Evolutionary conservation across 2,797 vertebrate genomes (phyloP), one percentile per base, ranked within the genome.

Genomic region (Tachyglossus aculeatus): DNA sequence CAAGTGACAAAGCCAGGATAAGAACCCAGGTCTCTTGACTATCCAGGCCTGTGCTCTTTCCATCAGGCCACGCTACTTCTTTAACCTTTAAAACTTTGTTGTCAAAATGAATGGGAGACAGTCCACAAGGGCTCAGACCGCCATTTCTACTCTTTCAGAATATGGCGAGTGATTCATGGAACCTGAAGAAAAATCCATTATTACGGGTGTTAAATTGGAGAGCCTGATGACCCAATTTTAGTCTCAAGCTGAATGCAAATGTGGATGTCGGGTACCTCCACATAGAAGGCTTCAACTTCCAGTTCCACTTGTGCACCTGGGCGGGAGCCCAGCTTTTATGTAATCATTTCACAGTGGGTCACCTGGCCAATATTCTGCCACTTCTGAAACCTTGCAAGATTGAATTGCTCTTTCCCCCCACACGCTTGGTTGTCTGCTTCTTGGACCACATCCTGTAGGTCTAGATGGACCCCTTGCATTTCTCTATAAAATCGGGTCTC

Each of bases 201-300:
- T 41, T 32, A 52, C 51, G 66, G 27, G 38, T 45, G 29, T n/a
- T 33, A 47, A 34, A 44, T 12, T 7, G 11, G 32, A 44, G 14
- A n/a, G 21, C 15, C 22, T 51, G n/a, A 33, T 36, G 19, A 15
- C 43, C 38, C 3, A 1, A 34, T 22, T 9, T 62, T 18, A 31
- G 38, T 16, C 21, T n/a, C 24, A 32, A 22, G 32, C 51, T 18
- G 41, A 14, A 11, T 12, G 13, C 9, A 31, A 55, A 25, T 16
- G 4, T 7, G 9, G 52, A 81, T 73, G 61, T 38, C 66, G 62
- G 70, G n/a, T n/a, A n/a, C n/a, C n/a, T 33, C 57, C 66, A 58
- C 21, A 19, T 70, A 78, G 39, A 39, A 44, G 12, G 38, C 6
- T 62, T 7, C 8, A n/a, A 5, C 25, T 65, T 38, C n/a, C 24